Base-by-base conservation (phyloP, 1,140 invertebrate genomes). In the Sminthurides bifidus region DNA sequence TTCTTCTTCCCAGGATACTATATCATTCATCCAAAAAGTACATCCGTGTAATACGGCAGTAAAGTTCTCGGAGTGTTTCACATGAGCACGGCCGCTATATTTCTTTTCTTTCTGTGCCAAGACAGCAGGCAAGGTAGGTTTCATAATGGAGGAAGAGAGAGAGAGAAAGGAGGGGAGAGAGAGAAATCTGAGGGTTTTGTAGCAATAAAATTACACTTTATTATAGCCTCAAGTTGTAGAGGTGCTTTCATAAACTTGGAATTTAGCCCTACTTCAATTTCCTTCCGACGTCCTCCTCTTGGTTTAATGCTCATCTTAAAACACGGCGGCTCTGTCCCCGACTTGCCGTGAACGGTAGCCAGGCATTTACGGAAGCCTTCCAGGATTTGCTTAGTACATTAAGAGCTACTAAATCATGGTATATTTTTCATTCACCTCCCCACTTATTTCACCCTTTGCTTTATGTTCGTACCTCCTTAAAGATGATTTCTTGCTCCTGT, bases 161-260 rank as follows among this genome's bases (percentile, higher is more conserved):
- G 14, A 31, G 48, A 15, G 50, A 52, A 15, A 21, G 35, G 46
- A 54, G 30, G 43, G n/a, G 31, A n/a, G 24, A 37, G 21, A 33
- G 48, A 54, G 45, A 55, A 54, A 55, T 59, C 58, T 55, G 41
- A 41, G 53, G 54, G 54, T 60, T 60, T 56, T 45, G 33, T 53
- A 55, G 59, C 63, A 65, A 65, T 65, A 65, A 65, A 65, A 65
- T 65, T 65, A 65, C 59, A 65, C 59, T 65, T 65, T 65, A 65
- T 65, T 65, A 65, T 61, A 57, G 58, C 61, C 61, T 53, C 61
- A 41, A 63, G 60, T 63, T 57, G 52, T 54, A 14, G 43, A 56
- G 52, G 53, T 60, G 48, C 50, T 52, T 60, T 60, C 58, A 60
- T 60, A 61, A 61, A 58, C 24, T 58, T 61, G 52, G 52, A 50